Conservation (phyloP, 2,113 vertebrate genomes). For the Dissostichus mawsoni region DNA sequence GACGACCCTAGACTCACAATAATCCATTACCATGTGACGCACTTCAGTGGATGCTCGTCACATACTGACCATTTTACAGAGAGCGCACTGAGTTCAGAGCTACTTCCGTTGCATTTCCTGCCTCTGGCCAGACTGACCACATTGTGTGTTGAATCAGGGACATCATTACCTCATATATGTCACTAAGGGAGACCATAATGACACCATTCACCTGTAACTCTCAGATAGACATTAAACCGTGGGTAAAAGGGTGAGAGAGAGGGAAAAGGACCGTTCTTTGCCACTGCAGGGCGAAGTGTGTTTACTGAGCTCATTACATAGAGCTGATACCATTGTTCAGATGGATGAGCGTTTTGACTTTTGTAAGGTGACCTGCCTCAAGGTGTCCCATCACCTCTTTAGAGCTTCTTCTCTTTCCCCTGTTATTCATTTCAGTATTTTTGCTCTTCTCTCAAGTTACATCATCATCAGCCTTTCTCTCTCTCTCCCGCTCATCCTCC, state of each 20-base stretch:
- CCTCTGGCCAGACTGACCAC: not conserved
- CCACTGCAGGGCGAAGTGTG: constrained; percentile 45
- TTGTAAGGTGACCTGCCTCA: not conserved
- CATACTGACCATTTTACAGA: not conserved
- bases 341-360: constrained; percentile 31
- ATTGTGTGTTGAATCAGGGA: constrained; percentile 10
- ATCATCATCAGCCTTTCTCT: constrained; percentile 68
- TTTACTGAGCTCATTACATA: constrained; percentile 45
- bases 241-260: constrained; percentile 20
- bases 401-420: constrained; percentile 14
- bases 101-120: not conserved
- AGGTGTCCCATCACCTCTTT: constrained; percentile 34
- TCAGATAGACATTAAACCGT: constrained; percentile 30
- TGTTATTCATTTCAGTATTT: constrained; percentile 52
- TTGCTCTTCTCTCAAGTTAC: constrained; percentile 73
- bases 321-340: constrained; percentile 54
- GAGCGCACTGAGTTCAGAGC: not conserved
- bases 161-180: not conserved
- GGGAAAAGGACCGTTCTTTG: constrained; percentile 36
- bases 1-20: not conserved
- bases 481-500: constrained; percentile 44
- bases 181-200: constrained; percentile 21
- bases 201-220: constrained; percentile 27
- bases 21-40: not conserved
- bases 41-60: not conserved